Evolutionary conservation across 2,888 invertebrate genomes (phyloP).

Genomic region (Parnassius glacialis): DNA sequence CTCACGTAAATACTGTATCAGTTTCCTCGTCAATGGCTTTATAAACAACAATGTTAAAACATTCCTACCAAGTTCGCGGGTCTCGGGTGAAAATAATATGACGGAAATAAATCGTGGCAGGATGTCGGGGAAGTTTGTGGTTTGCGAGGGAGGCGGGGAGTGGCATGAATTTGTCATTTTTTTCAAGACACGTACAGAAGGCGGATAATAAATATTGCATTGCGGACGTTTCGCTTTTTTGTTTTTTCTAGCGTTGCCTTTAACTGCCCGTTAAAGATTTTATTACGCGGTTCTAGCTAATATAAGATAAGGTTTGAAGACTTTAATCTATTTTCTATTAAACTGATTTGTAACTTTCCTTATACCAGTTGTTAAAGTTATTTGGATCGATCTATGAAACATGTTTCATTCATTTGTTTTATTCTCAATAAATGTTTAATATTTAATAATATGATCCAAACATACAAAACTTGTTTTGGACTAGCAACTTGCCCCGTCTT

Average conservation of each 20-base stretch:
- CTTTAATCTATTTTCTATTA: too few species aligned
- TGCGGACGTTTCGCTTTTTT: conserved; percentile 65
- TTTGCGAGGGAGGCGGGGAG: conserved; percentile 36
- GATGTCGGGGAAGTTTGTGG: conserved; percentile 30
- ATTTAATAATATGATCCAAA: too few species aligned
- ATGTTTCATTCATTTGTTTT: too few species aligned
- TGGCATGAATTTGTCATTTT: conserved; percentile 80
- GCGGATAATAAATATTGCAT: conserved; percentile 79
- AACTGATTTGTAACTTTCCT: too few species aligned
- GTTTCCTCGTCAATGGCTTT: conserved; percentile 74
- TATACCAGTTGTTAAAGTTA: too few species aligned
- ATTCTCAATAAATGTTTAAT: too few species aligned
- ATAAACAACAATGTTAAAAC: conserved; percentile 68
- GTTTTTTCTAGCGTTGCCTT: conserved; percentile 28
- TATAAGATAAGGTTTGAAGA: too few species aligned
- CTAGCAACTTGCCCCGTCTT: too few species aligned
- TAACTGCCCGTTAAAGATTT: too few species aligned
- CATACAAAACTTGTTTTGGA: too few species aligned
- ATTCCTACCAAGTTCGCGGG: conserved; percentile 38
- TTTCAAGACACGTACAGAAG: conserved; percentile 74
- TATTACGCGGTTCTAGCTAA: too few species aligned
- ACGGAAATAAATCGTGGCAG: conserved; percentile 9
- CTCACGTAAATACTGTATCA: conserved; percentile 71
- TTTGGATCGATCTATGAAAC: too few species aligned
- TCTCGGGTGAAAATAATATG: conserved; percentile 75